Evolutionary conservation across 2,888 invertebrate genomes (phyloP), one percentile per base, ranked within the genome.

Genomic region (Lypha dubia): DNA sequence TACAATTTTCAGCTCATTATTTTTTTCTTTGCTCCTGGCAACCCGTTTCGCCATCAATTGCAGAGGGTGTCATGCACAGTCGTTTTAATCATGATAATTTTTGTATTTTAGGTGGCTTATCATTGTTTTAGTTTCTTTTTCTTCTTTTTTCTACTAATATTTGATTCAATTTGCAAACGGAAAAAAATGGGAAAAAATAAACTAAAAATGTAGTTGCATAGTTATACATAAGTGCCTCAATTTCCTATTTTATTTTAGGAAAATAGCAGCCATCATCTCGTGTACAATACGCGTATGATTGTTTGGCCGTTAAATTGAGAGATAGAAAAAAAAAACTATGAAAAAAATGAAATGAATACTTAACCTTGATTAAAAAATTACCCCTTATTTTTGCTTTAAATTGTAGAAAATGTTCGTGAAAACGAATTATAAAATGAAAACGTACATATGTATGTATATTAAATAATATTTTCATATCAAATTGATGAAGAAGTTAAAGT

Each of bases 331-430:
- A 68, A 38, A 53, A 46, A 22, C 24, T 60, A 28, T 63, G 32
- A 49, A 38, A 49, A 38, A 73, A 20, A 53, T 70, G 46, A 75
- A 75, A 75, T 81, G 35, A 83, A 73, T 60, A 74, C 63, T 77
- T 81, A 77, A 81, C 77, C 81, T 84, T 84, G 81, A 84, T 84
- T 84, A 84, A 70, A 81, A 68, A 81, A 81, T 81, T 81, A 81
- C 84, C 77, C 73, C 65, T 22, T 63, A n/a, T n/a, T 73, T 24
- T 46, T 28, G 13, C 24, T 46, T 38, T 2, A 41, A 68, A 44
- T 53, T 73, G 28, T 62, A 28, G 17, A 60, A 51, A 49, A 28
- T 15, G 41, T 68, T 68, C 20, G 53, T 63, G 51, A 53, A 51
- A 44, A 41, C 38, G 51, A 77, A 58, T 67, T 67, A 38, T 38